Evolutionary conservation across 2,888 invertebrate species (phyloP).

Genomic region (Cerceris rybyensis): DNA sequence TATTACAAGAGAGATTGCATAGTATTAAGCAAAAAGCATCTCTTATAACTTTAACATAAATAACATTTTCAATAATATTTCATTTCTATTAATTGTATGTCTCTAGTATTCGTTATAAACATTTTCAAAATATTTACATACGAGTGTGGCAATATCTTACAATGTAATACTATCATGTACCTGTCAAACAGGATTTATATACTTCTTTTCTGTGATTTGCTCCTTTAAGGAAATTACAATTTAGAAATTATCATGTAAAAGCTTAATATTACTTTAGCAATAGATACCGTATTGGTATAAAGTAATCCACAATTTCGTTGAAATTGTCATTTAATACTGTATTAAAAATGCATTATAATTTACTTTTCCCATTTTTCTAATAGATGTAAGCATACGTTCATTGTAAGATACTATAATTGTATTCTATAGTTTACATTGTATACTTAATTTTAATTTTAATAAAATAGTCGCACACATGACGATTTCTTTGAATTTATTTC

Average conservation of each 20-base stretch:
- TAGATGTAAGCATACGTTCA: conserved; percentile 23
- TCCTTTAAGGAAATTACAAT: neutral
- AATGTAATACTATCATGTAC: conserved; percentile 13
- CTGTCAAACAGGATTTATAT: conserved; percentile 11
- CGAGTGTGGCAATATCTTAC: conserved; percentile 9
- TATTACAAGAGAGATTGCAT: conserved; percentile 13
- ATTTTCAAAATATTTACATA: conserved; percentile 17
- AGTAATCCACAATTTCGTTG: neutral
- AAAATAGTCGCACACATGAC: conserved; percentile 26
- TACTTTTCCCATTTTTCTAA: conserved; percentile 3
- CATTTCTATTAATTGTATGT: conserved; percentile 6
- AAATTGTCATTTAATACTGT: conserved; percentile 3
- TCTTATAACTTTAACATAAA: neutral
- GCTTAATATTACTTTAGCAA: conserved; percentile 6
- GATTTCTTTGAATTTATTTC: no score
- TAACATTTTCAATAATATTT: conserved; percentile 4
- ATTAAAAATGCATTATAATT: conserved; percentile 11
- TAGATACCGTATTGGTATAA: conserved; percentile 3
- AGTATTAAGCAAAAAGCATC: conserved; percentile 6
- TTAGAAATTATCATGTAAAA: neutral
- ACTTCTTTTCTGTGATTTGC: conserved; percentile 8
- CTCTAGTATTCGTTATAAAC: conserved; percentile 7
- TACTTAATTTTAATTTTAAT: conserved; percentile 33
- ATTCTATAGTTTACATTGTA: conserved; percentile 19
- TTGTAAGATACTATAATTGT: conserved; percentile 16